These are phyloP conservation scores for Xiphorhynchus erythropygius DNA, from an alignment of 2,797 vertebrate genomes.

Conservation along the genomic window DNA sequence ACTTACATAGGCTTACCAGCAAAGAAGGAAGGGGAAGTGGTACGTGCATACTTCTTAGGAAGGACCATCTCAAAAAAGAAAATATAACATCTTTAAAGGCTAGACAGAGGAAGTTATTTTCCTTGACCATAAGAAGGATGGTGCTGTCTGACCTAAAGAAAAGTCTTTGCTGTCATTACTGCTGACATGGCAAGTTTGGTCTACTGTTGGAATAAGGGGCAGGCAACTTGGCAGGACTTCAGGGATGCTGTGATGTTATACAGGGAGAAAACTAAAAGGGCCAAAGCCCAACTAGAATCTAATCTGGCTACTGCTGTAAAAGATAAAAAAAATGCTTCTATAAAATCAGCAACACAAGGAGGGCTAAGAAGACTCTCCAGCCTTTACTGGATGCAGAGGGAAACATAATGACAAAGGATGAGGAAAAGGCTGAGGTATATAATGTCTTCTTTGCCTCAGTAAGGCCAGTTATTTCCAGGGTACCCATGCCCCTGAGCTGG, in stretches of 20 bases:
- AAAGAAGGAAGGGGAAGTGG: background rate
- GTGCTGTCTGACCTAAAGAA: background rate
- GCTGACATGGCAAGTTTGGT: background rate
- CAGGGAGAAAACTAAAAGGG: background rate
- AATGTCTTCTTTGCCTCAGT: background rate
- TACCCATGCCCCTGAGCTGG: background rate
- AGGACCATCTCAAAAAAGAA: background rate
- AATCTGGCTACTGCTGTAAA: background rate
- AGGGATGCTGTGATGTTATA: background rate
- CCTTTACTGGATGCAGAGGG: background rate
- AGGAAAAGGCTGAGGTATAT: background rate
- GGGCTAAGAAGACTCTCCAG: background rate
- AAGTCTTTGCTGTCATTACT: background rate
- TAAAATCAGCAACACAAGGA: background rate
- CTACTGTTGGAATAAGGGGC: background rate
- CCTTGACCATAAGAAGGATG: background rate
- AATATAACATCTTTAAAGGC: background rate
- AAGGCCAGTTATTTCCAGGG: background rate
- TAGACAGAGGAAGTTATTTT: background rate
- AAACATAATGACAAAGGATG: background rate
- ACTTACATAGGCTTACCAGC: background rate
- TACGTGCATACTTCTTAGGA: background rate
- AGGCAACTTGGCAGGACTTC: background rate
- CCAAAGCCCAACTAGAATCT: background rate
- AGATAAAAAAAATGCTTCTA: background rate